Percentiles rank a stretch among this genome's conserved stretches.
Conservation (phyloP, 2,797 vertebrate species). For the Epinephelus malabaricus region DNA sequence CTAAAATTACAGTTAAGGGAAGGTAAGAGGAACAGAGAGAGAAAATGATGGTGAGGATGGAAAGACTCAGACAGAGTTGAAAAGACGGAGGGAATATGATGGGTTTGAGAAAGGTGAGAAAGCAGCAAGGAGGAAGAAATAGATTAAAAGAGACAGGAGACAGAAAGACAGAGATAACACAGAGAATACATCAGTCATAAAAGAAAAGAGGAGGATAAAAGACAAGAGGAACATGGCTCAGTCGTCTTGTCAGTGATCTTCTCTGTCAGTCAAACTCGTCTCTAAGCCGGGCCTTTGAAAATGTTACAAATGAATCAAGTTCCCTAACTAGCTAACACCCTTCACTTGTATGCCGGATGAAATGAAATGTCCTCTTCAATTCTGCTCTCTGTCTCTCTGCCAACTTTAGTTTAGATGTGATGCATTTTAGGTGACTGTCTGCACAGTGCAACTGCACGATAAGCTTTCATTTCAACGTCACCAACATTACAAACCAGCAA, state of each 20-base stretch:
- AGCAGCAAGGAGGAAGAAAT: slow-evolving; percentile 1
- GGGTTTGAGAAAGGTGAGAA: slow-evolving; percentile 26
- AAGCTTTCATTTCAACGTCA: not conserved
- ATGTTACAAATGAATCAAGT: slow-evolving; percentile 47
- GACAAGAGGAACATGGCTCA: slow-evolving; percentile 38
- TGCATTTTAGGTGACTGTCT: not conserved
- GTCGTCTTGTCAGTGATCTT: slow-evolving; percentile 43
- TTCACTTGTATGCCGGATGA: slow-evolving; percentile 14
- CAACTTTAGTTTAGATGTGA: not conserved
- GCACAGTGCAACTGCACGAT: not conserved
- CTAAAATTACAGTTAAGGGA: too few species aligned
- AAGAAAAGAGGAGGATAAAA: slow-evolving; percentile 51
- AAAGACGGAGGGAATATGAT: not conserved
- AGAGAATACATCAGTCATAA: slow-evolving; percentile 42
- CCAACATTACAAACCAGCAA: not conserved
- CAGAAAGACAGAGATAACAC: slow-evolving; percentile 22
- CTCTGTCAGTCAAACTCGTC: slow-evolving; percentile 57
- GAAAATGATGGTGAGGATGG: not conserved
- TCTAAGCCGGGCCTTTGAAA: slow-evolving; percentile 56
- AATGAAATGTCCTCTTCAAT: slow-evolving; percentile 27
- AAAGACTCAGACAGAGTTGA: not conserved
- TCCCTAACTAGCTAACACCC: slow-evolving; percentile 43
- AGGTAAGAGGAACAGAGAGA: not conserved
- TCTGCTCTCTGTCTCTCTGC: not conserved
- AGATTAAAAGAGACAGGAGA: slow-evolving; percentile 41